A percentile compares a stretch with the other conserved stretches of the same genome.
phyloP scores from a whole-genome alignment of 2,888 invertebrate genomes.

The Perizoma affinitatum region DNA sequence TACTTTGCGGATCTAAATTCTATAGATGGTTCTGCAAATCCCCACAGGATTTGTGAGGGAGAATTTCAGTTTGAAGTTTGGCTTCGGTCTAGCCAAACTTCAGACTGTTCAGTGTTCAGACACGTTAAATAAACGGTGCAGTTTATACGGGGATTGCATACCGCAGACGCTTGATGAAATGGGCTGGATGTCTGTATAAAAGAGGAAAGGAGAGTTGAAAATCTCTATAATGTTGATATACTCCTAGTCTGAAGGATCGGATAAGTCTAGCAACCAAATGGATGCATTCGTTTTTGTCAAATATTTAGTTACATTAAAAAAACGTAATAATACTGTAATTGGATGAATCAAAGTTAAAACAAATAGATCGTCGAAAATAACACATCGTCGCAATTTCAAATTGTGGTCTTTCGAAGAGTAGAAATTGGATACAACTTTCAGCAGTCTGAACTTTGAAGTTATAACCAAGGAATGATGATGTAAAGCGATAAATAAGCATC shows the following conservation, averaged over 20 bases:
- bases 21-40: neutral
- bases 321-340: too few relatives aligned
- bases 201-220: slow-evolving; percentile 7
- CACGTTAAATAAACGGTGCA: slow-evolving; percentile 23
- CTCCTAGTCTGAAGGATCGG: slow-evolving; percentile 1
- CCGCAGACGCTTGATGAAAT: slow-evolving; percentile 29
- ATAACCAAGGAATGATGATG: slow-evolving; percentile 26
- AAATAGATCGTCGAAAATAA: slow-evolving; percentile 4
- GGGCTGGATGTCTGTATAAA: slow-evolving; percentile 9
- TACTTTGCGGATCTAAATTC: slow-evolving; percentile 15
- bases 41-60: too few relatives aligned
- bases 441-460: slow-evolving; percentile 2
- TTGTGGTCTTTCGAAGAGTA: slow-evolving; percentile 1
- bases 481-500: slow-evolving; percentile 38
- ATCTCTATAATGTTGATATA: slow-evolving; percentile 17
- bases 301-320: too few relatives aligned
- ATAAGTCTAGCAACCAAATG: slow-evolving; percentile 5
- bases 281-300: neutral
- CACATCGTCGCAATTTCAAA: slow-evolving; percentile 9
- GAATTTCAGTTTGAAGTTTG: too few relatives aligned
- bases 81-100: slow-evolving; percentile 22
- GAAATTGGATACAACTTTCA: slow-evolving; percentile 28
- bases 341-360: neutral
- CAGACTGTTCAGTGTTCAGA: slow-evolving; percentile 20
- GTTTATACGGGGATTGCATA: slow-evolving; percentile 21